These are phyloP conservation scores for Pseudopipra pipra DNA, from an alignment of 2,113 vertebrate species.

Conservation along the genomic window DNA sequence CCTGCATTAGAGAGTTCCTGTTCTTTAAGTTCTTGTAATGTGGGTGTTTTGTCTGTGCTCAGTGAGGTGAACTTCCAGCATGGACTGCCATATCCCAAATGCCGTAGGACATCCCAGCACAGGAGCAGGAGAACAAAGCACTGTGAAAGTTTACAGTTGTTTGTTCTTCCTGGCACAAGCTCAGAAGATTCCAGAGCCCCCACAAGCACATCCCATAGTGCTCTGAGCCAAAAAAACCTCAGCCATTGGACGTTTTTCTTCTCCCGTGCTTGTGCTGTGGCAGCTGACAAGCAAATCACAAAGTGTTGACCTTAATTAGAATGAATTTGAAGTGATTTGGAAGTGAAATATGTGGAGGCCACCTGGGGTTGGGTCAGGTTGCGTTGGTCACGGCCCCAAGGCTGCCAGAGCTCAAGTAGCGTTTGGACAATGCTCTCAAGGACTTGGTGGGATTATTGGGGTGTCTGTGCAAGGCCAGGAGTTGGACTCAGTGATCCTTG, in stretches of 20 bases:
- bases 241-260: neutral
- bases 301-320: neutral
- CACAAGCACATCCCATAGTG: rapidly evolving
- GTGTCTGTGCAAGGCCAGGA: neutral
- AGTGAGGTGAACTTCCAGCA: neutral
- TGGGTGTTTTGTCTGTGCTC: neutral
- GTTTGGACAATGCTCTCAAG: rapidly evolving
- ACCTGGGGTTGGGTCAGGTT: neutral
- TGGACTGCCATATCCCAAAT: neutral
- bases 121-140: neutral
- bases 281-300: neutral
- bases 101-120: neutral
- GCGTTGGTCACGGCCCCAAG: neutral
- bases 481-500: neutral
- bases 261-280: neutral
- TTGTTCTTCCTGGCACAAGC: neutral
- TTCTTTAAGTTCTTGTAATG: rapidly evolving
- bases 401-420: neutral
- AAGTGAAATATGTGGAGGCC: neutral
- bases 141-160: rapidly evolving
- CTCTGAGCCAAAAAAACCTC: neutral
- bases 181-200: neutral
- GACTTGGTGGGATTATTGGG: neutral
- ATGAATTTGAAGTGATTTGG: neutral
- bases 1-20: neutral